Conservation (phyloP, 2,113 vertebrate species). For the Psittacula cyanocephala region DNA sequence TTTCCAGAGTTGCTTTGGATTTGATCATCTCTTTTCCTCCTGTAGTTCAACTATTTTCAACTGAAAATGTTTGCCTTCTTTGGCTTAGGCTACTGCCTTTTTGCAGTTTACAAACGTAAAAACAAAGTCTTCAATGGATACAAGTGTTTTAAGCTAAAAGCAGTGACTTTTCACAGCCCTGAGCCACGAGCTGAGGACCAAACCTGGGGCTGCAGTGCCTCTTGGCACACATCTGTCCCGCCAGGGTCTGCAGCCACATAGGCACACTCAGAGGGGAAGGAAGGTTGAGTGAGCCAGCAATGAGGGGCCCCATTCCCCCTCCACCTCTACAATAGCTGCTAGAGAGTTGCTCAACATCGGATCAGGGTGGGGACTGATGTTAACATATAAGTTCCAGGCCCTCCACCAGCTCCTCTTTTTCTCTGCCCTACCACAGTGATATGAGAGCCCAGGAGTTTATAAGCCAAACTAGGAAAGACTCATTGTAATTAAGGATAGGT, state of each 20-base stretch:
- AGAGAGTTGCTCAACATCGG: background rate
- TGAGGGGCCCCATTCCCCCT: background rate
- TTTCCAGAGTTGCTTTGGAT: slow-evolving; percentile 11
- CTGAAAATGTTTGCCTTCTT: background rate
- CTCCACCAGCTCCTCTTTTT: background rate
- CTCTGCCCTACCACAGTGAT: background rate
- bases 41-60: background rate
- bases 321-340: background rate
- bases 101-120: background rate
- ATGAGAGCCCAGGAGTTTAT: background rate
- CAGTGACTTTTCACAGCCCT: background rate
- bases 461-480: background rate
- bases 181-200: background rate
- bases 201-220: background rate
- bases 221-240: background rate
- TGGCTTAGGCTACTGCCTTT: background rate
- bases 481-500: background rate
- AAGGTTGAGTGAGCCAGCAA: background rate
- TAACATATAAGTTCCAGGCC: background rate
- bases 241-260: background rate
- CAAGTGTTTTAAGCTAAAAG: background rate
- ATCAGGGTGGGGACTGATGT: background rate
- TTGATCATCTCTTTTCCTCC: background rate
- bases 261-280: background rate
- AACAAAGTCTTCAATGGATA: background rate